Base-by-base conservation (phyloP, 1,140 invertebrate species). In the Pissodes strobi region DNA sequence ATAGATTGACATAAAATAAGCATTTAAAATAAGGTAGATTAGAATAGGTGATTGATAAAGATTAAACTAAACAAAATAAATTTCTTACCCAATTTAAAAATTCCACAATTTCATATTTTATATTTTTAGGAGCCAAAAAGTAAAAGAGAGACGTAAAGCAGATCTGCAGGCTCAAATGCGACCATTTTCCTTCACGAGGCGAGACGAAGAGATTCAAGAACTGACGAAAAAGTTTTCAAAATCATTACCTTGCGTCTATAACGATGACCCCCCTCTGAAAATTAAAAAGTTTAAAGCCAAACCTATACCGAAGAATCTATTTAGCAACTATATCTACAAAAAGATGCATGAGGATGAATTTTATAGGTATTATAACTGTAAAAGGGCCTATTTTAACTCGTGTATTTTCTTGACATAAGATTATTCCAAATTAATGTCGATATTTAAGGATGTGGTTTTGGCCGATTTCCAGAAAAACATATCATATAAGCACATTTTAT, bases 321-420 rank as follows among this genome's bases (percentile, higher is more conserved):
- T 88, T 69, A 86, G 84, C 19, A 87, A 86, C 67, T 86, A 87
- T 56, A 81, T 88, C 65, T 88, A 88, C 56, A 83, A 87, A 51
- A 87, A 85, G 70, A 87, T 86, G 81, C 80, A 86, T 39, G 87
- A 89, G 72, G 86, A 89, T 66, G 86, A 88, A 66, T 88, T 85
- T 76, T 87, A 86, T 71, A 83, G 86, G 87, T 88, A 55, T 22
- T 12, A 30, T 9, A 12, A 5, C n/a, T n/a, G n/a, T n/a, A n/a
- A n/a, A n/a, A n/a, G n/a, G n/a, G 2, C 2, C 10, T 19, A 19
- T 21, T 17, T 4, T 21, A 8, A 18, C 21, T 5, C 13, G 19
- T n/a, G 6, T 8, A 46, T 2, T 8, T 8, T 8, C 5, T 8
- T 8, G 43, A 30, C 12, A 6, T 30, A 64, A 45, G 61, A 6